Evolutionary conservation across 2,888 invertebrate genomes (phyloP).

Genomic region (Eumacrocentrus americanus): DNA sequence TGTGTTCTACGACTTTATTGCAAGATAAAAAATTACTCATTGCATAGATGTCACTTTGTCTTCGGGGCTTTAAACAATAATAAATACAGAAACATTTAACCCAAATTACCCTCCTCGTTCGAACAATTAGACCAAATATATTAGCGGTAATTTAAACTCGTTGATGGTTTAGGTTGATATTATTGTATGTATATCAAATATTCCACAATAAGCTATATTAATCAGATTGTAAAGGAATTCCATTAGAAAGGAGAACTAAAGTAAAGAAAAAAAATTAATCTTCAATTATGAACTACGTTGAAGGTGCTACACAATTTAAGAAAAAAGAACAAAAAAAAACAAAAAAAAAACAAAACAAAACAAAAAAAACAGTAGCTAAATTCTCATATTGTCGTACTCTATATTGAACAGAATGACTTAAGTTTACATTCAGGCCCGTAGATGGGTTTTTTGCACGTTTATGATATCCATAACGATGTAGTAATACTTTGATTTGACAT

Average conservation of each 20-base stretch:
- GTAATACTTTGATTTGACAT: background rate
- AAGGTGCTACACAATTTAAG: conserved; percentile 4
- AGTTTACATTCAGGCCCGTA: no score
- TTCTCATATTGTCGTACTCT: no score
- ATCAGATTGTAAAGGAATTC: background rate
- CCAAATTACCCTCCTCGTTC: conserved; percentile 7
- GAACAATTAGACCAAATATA: conserved; percentile 23
- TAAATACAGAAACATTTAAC: background rate
- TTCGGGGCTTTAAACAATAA: background rate
- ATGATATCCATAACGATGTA: background rate
- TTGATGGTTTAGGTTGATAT: conserved; percentile 20
- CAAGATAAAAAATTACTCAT: no score
- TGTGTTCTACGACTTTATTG: no score
- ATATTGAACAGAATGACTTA: no score
- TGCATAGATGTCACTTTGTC: background rate
- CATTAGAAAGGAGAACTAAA: background rate
- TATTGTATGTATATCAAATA: conserved; percentile 3
- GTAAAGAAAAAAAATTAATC: background rate
- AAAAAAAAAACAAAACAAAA: no score
- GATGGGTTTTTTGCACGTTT: no score
- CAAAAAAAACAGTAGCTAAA: no score
- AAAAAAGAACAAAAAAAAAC: background rate
- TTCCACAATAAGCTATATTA: background rate
- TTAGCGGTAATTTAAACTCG: conserved; percentile 20
- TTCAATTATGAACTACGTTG: background rate